These are phyloP conservation scores for Lepidochitona cinerea DNA, from an alignment of 2,888 invertebrate genomes.

Conservation along the genomic window DNA sequence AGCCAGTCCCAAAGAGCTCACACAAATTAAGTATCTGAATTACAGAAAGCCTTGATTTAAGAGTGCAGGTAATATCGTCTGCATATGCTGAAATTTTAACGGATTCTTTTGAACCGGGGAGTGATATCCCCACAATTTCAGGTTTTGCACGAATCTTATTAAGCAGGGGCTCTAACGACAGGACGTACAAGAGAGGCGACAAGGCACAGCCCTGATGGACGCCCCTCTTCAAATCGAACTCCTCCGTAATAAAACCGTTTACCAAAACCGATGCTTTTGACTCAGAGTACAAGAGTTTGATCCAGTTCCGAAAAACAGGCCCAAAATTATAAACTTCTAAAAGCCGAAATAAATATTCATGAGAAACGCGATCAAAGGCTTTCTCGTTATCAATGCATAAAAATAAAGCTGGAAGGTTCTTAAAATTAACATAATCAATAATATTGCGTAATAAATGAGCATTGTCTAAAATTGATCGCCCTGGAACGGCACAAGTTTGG, in stretches of 20 bases:
- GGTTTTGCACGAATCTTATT: too few species aligned
- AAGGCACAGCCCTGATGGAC: neutral
- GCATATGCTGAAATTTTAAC: neutral
- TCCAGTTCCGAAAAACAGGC: neutral
- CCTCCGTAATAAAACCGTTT: neutral
- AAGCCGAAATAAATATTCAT: neutral
- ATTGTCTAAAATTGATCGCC: neutral
- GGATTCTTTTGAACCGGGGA: neutral
- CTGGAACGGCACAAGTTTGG: neutral
- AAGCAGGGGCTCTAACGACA: too few species aligned
- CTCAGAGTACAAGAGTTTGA: neutral
- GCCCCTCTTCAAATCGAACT: neutral
- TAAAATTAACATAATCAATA: neutral
- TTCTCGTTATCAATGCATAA: neutral
- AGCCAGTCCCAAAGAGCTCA: neutral
- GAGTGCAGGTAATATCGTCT: neutral
- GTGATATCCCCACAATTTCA: neutral
- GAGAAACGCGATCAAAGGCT: neutral
- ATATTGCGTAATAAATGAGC: neutral
- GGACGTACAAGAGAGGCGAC: neutral
- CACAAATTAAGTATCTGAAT: too few species aligned
- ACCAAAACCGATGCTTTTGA: neutral
- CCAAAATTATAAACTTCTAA: neutral
- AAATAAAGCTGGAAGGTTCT: neutral
- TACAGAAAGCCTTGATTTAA: neutral